These are phyloP conservation scores for Oreochromis niloticus DNA, from an alignment of 2,113 vertebrate genomes.

Conservation along the genomic window DNA sequence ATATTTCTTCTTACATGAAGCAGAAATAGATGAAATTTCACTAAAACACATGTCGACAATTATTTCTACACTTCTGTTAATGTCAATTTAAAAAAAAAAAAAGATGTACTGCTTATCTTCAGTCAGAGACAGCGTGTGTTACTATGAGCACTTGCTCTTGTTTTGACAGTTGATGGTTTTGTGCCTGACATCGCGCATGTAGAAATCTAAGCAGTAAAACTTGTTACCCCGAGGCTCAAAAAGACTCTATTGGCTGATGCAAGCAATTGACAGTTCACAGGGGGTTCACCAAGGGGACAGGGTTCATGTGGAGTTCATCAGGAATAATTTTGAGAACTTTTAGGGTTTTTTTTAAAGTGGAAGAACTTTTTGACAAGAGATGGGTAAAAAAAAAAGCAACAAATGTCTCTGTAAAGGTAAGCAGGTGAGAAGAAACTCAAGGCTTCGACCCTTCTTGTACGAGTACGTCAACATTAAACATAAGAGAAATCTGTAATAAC, in stretches of 20 bases:
- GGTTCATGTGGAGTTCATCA: constrained; percentile 34
- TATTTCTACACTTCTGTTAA: not conserved
- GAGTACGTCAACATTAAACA: not conserved
- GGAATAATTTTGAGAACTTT: not conserved
- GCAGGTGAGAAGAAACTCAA: not conserved
- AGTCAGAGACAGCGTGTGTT: not conserved
- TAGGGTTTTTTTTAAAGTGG: rapidly evolving
- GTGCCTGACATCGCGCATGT: not conserved
- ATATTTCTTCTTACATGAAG: not conserved
- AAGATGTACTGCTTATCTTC: not conserved
- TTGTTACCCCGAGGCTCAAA: constrained; percentile 14
- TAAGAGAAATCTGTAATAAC: not conserved
- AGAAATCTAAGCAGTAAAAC: constrained; percentile 21
- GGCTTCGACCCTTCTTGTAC: not conserved
- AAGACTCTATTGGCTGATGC: constrained; percentile 26
- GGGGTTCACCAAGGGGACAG: constrained; percentile 27
- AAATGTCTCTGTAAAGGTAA: not conserved
- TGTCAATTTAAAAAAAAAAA: not conserved
- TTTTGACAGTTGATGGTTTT: not conserved
- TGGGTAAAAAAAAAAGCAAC: not conserved
- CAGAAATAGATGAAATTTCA: not conserved
- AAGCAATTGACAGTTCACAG: constrained; percentile 32
- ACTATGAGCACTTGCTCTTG: not conserved
- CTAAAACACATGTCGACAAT: not conserved
- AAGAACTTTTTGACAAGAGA: not conserved